A percentile compares a stretch with the other conserved stretches of the same genome.
Conservation (phyloP, 2,888 invertebrate species). For the Epistrophe grossulariae region DNA sequence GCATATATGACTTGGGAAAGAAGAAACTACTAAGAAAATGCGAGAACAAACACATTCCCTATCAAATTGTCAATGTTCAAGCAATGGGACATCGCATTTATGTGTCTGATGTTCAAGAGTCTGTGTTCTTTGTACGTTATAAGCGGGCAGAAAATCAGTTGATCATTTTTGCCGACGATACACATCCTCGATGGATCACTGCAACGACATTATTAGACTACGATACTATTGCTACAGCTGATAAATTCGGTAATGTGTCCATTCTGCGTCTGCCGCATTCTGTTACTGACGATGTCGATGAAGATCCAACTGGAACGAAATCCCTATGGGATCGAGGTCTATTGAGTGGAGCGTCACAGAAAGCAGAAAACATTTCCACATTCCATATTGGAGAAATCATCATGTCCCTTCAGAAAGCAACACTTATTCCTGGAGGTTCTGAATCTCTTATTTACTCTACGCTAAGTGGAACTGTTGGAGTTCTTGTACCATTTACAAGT, state of each 20-base stretch:
- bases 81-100: constrained; percentile 97
- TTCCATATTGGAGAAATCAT: constrained; percentile 98
- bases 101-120: constrained; percentile 98
- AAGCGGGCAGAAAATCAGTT: constrained; percentile 98
- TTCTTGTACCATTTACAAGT: constrained; percentile 96
- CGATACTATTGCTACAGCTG: constrained; percentile 97
- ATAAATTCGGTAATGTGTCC: constrained; percentile 98
- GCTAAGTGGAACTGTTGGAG: constrained; percentile 96
- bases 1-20: constrained; percentile 98
- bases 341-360: constrained; percentile 98
- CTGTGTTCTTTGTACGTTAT: constrained; percentile 97
- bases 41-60: constrained; percentile 98
- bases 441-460: constrained; percentile 99
- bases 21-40: constrained; percentile 98
- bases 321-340: constrained; percentile 97
- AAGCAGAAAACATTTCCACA: constrained; percentile 95
- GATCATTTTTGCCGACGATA: constrained; percentile 99
- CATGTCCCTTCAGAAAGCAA: constrained; percentile 97
- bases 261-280: constrained; percentile 95
- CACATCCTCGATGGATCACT: constrained; percentile 98
- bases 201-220: constrained; percentile 96
- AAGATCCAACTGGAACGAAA: constrained; percentile 99
- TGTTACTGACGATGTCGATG: constrained; percentile 98
- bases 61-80: constrained; percentile 96
- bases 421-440: constrained; percentile 98